Conservation (phyloP, 1,140 invertebrate genomes). For the Leptopilina boulardi region DNA sequence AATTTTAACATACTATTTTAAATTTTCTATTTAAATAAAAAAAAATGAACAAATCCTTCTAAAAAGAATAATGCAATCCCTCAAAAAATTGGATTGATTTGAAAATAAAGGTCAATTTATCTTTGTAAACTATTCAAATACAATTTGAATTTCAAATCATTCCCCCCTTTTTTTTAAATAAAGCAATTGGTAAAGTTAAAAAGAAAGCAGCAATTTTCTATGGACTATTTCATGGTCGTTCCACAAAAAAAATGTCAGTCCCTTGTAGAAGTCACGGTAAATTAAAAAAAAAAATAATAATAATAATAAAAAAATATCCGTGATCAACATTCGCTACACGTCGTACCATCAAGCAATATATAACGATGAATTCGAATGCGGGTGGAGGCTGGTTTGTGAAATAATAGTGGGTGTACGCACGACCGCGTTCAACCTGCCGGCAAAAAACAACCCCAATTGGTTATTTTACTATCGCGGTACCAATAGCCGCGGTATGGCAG, state of each 20-base stretch:
- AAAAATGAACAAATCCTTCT: too few relatives aligned
- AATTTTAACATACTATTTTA: too few relatives aligned
- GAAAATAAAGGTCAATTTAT: too few relatives aligned
- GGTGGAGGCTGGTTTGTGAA: slow-evolving; percentile 1
- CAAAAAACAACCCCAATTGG: slow-evolving; percentile 28
- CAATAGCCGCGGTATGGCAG: slow-evolving; percentile 21
- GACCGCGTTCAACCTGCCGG: slow-evolving; percentile 21
- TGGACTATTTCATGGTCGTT: background rate
- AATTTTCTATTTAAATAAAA: too few relatives aligned
- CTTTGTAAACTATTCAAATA: too few relatives aligned
- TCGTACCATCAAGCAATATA: slow-evolving; percentile 27
- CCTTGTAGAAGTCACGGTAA: slow-evolving; percentile 24
- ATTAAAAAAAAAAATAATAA: background rate
- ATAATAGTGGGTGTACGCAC: slow-evolving; percentile 31
- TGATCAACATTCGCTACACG: slow-evolving; percentile 25
- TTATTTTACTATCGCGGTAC: slow-evolving; percentile 26
- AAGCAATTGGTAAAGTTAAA: background rate
- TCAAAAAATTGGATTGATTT: too few relatives aligned
- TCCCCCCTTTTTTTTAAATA: background rate
- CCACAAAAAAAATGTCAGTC: slow-evolving; percentile 5
- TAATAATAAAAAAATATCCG: background rate
- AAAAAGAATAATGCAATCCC: too few relatives aligned
- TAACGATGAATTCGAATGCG: slow-evolving; percentile 27
- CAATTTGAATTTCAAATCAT: too few relatives aligned
- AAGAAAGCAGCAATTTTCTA: background rate